These are phyloP conservation scores for Tetropium fuscum DNA, from an alignment of 2,888 invertebrate genomes.

Conservation along the genomic window DNA sequence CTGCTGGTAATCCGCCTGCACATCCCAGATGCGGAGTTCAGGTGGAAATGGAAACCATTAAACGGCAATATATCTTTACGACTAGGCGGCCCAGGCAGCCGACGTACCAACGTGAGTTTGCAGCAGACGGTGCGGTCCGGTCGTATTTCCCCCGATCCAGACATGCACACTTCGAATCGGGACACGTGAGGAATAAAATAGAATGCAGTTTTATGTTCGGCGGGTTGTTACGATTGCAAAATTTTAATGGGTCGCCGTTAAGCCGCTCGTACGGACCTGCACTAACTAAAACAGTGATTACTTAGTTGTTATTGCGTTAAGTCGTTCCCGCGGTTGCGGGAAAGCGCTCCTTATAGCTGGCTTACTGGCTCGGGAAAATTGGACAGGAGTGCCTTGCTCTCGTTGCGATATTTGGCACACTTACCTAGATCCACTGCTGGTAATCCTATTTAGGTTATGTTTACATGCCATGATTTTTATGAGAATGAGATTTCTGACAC, in stretches of 20 bases:
- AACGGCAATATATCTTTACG: conserved; percentile 60
- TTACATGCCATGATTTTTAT: too few species aligned
- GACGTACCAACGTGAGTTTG: conserved; percentile 26
- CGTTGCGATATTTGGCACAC: background rate
- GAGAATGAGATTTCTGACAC: too few species aligned
- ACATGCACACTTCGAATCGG: conserved; percentile 39
- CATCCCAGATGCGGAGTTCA: conserved; percentile 45
- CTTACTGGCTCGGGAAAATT: background rate
- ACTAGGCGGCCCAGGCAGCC: conserved; percentile 46
- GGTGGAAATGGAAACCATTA: conserved; percentile 61
- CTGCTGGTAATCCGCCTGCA: conserved; percentile 17
- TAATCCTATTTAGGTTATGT: too few species aligned
- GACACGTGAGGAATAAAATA: conserved; percentile 51
- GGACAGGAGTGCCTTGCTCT: background rate
- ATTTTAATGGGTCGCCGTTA: conserved; percentile 60
- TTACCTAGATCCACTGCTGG: conserved; percentile 5
- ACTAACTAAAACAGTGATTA: conserved; percentile 59
- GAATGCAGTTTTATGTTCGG: conserved; percentile 55
- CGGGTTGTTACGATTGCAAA: conserved; percentile 58
- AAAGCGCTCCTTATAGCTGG: too few species aligned
- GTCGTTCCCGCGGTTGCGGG: background rate
- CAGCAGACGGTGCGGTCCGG: conserved; percentile 17
- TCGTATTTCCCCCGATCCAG: conserved; percentile 1
- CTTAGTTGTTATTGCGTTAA: conserved; percentile 55
- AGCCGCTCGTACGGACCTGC: conserved; percentile 51